Conservation (phyloP, 2,113 vertebrate species). For the Elanoides forficatus region DNA sequence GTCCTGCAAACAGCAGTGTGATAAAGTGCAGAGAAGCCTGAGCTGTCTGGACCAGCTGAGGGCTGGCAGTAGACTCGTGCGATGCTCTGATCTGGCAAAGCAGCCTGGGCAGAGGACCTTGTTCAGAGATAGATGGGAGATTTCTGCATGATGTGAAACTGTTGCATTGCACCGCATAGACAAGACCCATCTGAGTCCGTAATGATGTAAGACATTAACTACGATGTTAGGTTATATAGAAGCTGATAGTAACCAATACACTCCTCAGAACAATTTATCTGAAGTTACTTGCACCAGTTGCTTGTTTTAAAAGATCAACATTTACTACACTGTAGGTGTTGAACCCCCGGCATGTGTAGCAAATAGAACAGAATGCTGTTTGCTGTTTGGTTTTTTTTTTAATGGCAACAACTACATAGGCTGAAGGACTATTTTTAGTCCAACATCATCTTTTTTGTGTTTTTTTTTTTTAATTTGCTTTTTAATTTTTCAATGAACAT, state of each 20-base stretch:
- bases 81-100: not conserved
- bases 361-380: not conserved
- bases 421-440: not conserved
- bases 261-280: not conserved
- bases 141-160: not conserved
- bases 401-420: not conserved
- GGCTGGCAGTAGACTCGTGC: rapidly evolving
- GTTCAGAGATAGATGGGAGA: not conserved
- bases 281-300: not conserved
- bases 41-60: not conserved
- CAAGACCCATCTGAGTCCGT: not conserved
- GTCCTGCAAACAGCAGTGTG: not conserved
- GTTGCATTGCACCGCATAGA: rapidly evolving
- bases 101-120: not conserved
- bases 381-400: not conserved
- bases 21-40: not conserved
- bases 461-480: not conserved
- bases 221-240: not conserved
- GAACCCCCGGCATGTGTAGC: not conserved
- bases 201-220: not conserved
- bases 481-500: not conserved
- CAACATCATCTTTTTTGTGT: not conserved
- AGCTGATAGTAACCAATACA: not conserved
- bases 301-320: not conserved
- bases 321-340: not conserved